phyloP scores from a whole-genome alignment of 2,113 vertebrate species.

The Onychorhynchus coronatus region DNA sequence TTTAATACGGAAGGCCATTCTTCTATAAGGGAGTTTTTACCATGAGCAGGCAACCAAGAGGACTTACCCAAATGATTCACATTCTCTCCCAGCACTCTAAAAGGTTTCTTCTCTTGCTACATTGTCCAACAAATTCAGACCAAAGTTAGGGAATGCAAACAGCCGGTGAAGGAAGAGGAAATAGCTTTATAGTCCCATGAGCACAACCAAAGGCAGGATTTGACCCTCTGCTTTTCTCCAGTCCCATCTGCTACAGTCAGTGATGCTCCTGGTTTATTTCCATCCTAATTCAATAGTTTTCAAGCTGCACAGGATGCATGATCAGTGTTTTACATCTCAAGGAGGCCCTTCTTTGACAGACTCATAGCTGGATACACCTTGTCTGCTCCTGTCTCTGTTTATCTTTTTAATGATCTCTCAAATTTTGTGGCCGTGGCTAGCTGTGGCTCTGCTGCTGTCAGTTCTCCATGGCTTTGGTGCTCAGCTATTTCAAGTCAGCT shows the following conservation, averaged over 20 bases:
- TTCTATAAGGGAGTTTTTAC: neutral
- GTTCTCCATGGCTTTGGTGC: neutral
- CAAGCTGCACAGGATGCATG: neutral
- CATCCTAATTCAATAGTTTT: neutral
- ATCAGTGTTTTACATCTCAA: neutral
- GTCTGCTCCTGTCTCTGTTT: neutral
- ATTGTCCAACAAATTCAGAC: neutral
- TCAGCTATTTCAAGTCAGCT: neutral
- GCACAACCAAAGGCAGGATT: neutral
- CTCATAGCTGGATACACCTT: neutral
- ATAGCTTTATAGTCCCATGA: neutral
- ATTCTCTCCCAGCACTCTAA: neutral
- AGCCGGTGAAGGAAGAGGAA: neutral
- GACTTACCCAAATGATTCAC: neutral
- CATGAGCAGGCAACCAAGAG: neutral
- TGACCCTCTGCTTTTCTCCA: neutral
- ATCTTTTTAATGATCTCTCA: neutral
- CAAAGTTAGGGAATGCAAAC: neutral
- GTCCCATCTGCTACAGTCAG: neutral
- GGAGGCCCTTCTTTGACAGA: neutral
- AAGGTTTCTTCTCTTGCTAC: neutral
- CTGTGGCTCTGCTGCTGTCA: neutral
- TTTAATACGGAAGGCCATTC: neutral
- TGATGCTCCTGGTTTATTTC: neutral
- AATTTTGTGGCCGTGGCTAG: neutral